A percentile compares a stretch with the other conserved stretches of the same genome.
Evolutionary conservation across 2,797 vertebrate genomes (phyloP).

Genomic region (Gadopsis marmoratus): DNA sequence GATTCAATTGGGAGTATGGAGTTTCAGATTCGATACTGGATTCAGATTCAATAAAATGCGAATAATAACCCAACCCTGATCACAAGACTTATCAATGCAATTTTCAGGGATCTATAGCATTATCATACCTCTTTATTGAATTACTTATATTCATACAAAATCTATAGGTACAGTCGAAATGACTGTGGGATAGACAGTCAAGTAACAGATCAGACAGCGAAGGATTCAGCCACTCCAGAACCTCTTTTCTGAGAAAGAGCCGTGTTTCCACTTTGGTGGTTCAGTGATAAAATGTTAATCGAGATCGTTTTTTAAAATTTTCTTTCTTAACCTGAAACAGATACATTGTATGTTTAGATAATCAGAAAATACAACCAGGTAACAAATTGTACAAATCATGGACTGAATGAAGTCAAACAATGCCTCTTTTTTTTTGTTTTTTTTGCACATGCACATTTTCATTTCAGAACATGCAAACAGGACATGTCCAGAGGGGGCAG

Average conservation of each 20-base stretch:
- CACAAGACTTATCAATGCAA: slow-evolving; percentile 11
- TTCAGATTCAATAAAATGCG: slow-evolving; percentile 10
- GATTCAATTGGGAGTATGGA: not conserved
- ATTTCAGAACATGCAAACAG: slow-evolving; percentile 94
- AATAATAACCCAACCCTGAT: not conserved
- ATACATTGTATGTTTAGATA: slow-evolving; percentile 81
- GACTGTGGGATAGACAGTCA: slow-evolving; percentile 90
- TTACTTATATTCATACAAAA: slow-evolving; percentile 97
- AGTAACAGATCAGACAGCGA: slow-evolving; percentile 90
- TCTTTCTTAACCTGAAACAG: slow-evolving; percentile 83
- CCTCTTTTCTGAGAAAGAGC: slow-evolving; percentile 60
- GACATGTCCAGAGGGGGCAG: slow-evolving; percentile 87
- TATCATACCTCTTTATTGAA: slow-evolving; percentile 91
- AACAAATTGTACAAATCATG: slow-evolving; percentile 67
- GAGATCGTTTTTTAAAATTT: slow-evolving; percentile 60
- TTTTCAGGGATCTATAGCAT: slow-evolving; percentile 58
- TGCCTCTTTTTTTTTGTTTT: slow-evolving; percentile 53
- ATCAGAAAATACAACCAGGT: slow-evolving; percentile 69
- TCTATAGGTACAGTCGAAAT: slow-evolving; percentile 92
- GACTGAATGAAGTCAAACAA: slow-evolving; percentile 68
- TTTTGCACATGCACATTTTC: slow-evolving; percentile 87
- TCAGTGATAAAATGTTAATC: slow-evolving; percentile 66
- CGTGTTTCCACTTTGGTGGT: slow-evolving; percentile 77
- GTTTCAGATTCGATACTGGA: not conserved
- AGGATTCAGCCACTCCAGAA: slow-evolving; percentile 85